These are phyloP conservation scores for Cygnus buccinator DNA, from an alignment of 2,113 vertebrate genomes.

Conservation along the genomic window DNA sequence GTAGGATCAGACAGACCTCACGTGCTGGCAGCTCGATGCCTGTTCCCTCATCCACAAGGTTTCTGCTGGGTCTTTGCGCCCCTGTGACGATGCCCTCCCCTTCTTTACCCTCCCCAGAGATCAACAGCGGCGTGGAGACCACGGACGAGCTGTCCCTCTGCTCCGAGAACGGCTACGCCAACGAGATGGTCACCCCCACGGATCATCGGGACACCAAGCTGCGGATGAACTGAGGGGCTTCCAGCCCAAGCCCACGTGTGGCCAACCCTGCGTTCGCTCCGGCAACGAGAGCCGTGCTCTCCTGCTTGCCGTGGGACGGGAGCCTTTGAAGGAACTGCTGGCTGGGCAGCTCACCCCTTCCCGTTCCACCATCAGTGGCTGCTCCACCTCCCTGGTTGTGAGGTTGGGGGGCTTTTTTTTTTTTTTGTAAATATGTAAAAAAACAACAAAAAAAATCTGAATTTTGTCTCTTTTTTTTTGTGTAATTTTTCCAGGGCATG, in stretches of 20 bases:
- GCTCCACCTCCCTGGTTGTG: slow-evolving; percentile 59
- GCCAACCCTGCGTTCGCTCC: rapidly evolving
- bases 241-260: not conserved
- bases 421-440: slow-evolving; percentile 74
- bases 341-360: not conserved
- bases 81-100: rapidly evolving
- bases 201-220: slow-evolving; percentile 52
- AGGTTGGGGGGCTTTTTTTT: not conserved
- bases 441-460: not conserved
- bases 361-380: not conserved
- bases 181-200: slow-evolving; percentile 61
- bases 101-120: slow-evolving; percentile 78
- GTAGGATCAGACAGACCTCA: not conserved
- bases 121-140: slow-evolving; percentile 84
- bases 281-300: not conserved
- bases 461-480: not conserved
- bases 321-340: slow-evolving; percentile 42
- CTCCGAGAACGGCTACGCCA: slow-evolving; percentile 84
- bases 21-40: not conserved
- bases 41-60: not conserved
- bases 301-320: not conserved
- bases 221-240: slow-evolving; percentile 39
- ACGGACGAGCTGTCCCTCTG: slow-evolving; percentile 88
- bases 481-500: slow-evolving; percentile 50
- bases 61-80: not conserved